Base-by-base conservation (phyloP, 2,888 invertebrate genomes). In the Luffia ferchaultella region DNA sequence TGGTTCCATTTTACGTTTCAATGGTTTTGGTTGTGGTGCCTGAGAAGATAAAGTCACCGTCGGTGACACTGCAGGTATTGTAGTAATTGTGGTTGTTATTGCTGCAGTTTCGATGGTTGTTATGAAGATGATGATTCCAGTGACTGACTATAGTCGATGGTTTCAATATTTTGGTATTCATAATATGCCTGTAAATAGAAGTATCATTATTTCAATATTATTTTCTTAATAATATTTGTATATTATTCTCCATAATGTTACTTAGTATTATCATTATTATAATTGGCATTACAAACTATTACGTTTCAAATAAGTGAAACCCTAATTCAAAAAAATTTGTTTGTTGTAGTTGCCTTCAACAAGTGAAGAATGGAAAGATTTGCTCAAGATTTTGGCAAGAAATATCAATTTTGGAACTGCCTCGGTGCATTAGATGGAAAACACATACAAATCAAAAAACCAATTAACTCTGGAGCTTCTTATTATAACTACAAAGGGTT, bases 361-460 rank as follows among this genome's bases (percentile, higher is more conserved):
- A 42, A 20, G 16, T 20, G 55, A 56, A 48, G 52, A 58, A 53
- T 60, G 59, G 57, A 53, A 55, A 50, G 42, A 51, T 50, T 59
- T 18, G 55, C 52, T 16, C 20, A 53, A 20, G 49, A 46, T 2
- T 59, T 57, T 51, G 48, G 49, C 12, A 52, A 42, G 12, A 53
- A 41, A 45, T 60, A 60, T 60, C 57, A 61, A 42, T 61, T 60
- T 46, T 60, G 60, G 42, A 53, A 50, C 19, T 62, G 61, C 43
- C 53, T 55, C 41, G 60, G 58, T 7, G 56, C 56, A 2, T n/a
- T 59, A 18, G 59, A 64, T 49, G 62, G 61, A 15, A 62, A 64
- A 47, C 62, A 62, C 50, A 54, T 61, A n/a, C 43, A 20, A 42
- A 60, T 61, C 44, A 49, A 48, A 20, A 50, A 53, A 17, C 57